These are phyloP conservation scores for Mus pahari DNA, from an alignment of 2,113 vertebrate genomes.

Conservation along the genomic window DNA sequence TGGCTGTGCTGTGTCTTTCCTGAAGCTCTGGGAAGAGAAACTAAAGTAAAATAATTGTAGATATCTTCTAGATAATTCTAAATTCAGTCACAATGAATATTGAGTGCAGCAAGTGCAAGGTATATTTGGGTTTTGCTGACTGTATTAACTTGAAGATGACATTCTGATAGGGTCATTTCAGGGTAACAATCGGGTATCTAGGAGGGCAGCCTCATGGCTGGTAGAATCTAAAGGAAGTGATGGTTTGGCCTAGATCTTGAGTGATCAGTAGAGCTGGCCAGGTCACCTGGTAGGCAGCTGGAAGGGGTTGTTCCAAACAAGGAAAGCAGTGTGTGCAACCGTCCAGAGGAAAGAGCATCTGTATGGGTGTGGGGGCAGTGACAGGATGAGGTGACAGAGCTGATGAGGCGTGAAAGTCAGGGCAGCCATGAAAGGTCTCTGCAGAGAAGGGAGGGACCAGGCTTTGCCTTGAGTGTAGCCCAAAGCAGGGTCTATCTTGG, in stretches of 20 bases:
- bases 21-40: neutral
- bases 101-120: neutral
- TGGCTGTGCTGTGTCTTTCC: neutral
- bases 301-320: neutral
- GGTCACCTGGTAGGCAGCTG: neutral
- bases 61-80: too few relatives aligned
- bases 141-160: neutral
- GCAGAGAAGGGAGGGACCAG: rapidly evolving
- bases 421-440: neutral
- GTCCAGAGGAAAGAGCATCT: neutral
- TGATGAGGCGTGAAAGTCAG: neutral
- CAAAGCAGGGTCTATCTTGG: neutral
- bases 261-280: neutral
- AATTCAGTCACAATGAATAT: neutral
- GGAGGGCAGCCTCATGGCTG: neutral
- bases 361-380: neutral
- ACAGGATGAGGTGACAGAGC: neutral
- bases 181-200: neutral
- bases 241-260: neutral
- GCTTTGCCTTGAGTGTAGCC: neutral
- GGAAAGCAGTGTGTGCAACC: neutral
- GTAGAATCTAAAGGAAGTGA: neutral
- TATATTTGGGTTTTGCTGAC: neutral
- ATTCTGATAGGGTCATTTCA: neutral
- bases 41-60: neutral